Evolutionary conservation across 2,888 invertebrate genomes (phyloP).

Genomic region (Harpalus rubripes): DNA sequence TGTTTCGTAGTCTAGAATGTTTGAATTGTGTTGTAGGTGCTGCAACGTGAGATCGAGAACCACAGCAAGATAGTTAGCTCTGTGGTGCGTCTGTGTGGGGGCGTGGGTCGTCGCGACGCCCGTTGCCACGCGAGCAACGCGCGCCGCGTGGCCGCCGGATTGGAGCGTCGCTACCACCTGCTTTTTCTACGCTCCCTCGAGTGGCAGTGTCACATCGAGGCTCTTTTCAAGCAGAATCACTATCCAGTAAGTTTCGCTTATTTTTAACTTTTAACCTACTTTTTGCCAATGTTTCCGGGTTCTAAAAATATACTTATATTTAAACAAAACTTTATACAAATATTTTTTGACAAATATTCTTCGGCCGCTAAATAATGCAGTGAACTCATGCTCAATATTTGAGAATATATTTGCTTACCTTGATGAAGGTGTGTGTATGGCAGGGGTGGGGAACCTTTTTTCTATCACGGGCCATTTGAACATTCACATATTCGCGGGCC

Average conservation of each 20-base stretch:
- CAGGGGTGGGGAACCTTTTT: too few relatives aligned
- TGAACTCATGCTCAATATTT: too few relatives aligned
- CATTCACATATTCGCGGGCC: too few relatives aligned
- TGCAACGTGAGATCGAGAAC: slow-evolving; percentile 95
- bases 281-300: background rate
- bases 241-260: slow-evolving; percentile 79
- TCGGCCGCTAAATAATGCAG: too few relatives aligned
- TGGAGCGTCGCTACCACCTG: slow-evolving; percentile 94
- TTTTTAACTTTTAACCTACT: background rate
- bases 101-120: slow-evolving; percentile 76
- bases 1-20: too few relatives aligned
- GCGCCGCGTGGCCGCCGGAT: slow-evolving; percentile 81
- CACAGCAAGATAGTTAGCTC: slow-evolving; percentile 91
- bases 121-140: slow-evolving; percentile 74
- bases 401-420: too few relatives aligned
- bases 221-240: slow-evolving; percentile 84
- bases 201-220: slow-evolving; percentile 95
- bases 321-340: background rate
- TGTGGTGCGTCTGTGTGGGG: slow-evolving; percentile 87
- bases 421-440: too few relatives aligned
- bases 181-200: slow-evolving; percentile 93
- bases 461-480: too few relatives aligned
- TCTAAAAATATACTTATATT: background rate
- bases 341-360: too few relatives aligned
- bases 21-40: slow-evolving; percentile 81